Conservation (phyloP, 2,797 vertebrate genomes). For the Pterois miles region DNA sequence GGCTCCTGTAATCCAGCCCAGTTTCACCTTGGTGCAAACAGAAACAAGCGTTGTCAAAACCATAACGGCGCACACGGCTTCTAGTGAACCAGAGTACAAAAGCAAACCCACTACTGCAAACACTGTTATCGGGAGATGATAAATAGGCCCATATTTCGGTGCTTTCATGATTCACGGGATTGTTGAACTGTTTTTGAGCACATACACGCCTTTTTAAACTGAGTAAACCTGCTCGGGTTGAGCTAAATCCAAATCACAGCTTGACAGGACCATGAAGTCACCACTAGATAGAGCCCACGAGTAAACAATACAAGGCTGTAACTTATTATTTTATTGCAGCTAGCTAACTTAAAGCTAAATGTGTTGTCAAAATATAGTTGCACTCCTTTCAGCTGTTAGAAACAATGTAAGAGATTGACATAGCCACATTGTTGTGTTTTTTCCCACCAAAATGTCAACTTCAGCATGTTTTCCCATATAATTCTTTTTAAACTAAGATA, state of each 20-base stretch:
- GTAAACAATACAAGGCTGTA: no score
- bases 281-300: no score
- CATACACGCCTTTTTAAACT: no score
- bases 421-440: background rate
- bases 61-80: background rate
- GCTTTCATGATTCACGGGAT: no score
- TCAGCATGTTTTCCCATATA: no score
- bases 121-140: accelerated
- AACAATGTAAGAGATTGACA: background rate
- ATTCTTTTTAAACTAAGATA: no score
- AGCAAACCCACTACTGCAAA: accelerated
- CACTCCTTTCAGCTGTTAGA: accelerated
- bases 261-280: accelerated
- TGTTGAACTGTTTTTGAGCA: no score
- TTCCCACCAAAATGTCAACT: no score
- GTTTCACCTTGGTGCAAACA: slow-evolving; percentile 32
- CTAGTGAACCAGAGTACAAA: background rate
- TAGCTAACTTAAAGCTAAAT: background rate
- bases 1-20: slow-evolving; percentile 16
- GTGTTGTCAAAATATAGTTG: no score
- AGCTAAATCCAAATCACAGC: no score
- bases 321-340: accelerated
- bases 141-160: no score
- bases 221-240: no score
- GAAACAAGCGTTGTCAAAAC: slow-evolving; percentile 14